Conservation (phyloP, 2,797 vertebrate species). For the Hydrolagus colliei region DNA sequence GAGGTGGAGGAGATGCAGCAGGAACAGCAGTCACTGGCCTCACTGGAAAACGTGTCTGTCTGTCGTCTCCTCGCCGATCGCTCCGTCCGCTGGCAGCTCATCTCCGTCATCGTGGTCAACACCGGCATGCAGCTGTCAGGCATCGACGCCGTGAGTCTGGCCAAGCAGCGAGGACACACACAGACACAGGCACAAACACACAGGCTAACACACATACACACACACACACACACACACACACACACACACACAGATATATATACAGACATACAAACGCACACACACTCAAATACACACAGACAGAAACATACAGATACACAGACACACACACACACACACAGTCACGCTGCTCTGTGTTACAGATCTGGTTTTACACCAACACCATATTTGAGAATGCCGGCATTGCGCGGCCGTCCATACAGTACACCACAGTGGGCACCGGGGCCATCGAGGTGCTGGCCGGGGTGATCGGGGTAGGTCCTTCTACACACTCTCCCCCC, state of each 20-base stretch:
- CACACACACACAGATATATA: no score
- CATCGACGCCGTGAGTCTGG: conserved; percentile 73
- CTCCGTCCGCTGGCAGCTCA: conserved; percentile 69
- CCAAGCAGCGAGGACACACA: background rate
- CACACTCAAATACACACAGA: no score
- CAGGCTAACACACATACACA: no score
- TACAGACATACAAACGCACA: no score
- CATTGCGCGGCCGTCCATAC: conserved; percentile 63
- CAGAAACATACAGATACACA: no score
- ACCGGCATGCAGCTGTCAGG: conserved; percentile 84
- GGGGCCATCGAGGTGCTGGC: conserved; percentile 75
- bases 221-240: no score
- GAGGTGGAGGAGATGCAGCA: conserved; percentile 78
- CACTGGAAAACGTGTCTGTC: conserved; percentile 58
- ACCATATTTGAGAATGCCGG: conserved; percentile 72
- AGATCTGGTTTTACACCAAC: conserved; percentile 94
- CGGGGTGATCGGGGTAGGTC: conserved; percentile 74
- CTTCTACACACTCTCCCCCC: background rate
- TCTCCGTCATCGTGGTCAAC: conserved; percentile 72
- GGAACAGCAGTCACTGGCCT: conserved; percentile 69
- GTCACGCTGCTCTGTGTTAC: conserved; percentile 39
- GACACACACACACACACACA: no score
- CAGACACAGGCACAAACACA: no score
- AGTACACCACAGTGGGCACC: conserved; percentile 78
- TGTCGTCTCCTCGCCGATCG: conserved; percentile 60